Conservation (phyloP, 2,888 invertebrate genomes). For the Hoplodrina blanda region DNA sequence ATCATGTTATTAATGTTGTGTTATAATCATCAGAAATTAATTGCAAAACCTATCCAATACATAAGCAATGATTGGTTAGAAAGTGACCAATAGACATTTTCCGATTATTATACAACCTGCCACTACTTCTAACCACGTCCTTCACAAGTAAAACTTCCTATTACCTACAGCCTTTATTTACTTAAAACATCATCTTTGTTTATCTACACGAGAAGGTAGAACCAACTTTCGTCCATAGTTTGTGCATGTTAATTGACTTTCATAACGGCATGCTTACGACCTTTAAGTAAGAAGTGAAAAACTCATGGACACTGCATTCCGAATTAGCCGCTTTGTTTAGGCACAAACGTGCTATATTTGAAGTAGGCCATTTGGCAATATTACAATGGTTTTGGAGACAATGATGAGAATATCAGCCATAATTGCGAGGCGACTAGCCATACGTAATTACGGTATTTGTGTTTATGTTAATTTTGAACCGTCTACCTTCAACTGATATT, state of each 20-base stretch:
- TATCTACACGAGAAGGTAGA: slow-evolving; percentile 29
- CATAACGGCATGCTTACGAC: slow-evolving; percentile 47
- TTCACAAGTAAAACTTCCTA: slow-evolving; percentile 26
- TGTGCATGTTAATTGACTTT: slow-evolving; percentile 57
- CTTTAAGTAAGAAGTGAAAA: slow-evolving; percentile 24
- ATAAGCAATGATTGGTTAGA: background rate
- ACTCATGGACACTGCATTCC: slow-evolving; percentile 49
- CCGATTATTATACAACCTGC: slow-evolving; percentile 5
- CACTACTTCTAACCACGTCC: slow-evolving; percentile 15
- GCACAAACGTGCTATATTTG: slow-evolving; percentile 35
- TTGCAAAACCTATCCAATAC: background rate
- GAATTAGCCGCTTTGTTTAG: slow-evolving; percentile 55
- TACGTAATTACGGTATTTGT: slow-evolving; percentile 36
- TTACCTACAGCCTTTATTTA: slow-evolving; percentile 32
- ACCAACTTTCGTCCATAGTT: slow-evolving; percentile 41
- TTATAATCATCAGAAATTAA: no score
- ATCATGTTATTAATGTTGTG: background rate
- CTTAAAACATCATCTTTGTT: slow-evolving; percentile 43
- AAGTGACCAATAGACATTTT: slow-evolving; percentile 4
- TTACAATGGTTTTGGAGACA: slow-evolving; percentile 53
- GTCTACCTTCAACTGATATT: background rate
- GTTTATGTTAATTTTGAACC: slow-evolving; percentile 16
- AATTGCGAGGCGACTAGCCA: slow-evolving; percentile 29
- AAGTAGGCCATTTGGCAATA: slow-evolving; percentile 62
- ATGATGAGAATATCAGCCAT: slow-evolving; percentile 57